Evolutionary conservation across 2,113 vertebrate species (phyloP).

Genomic region (Hylia prasina): DNA sequence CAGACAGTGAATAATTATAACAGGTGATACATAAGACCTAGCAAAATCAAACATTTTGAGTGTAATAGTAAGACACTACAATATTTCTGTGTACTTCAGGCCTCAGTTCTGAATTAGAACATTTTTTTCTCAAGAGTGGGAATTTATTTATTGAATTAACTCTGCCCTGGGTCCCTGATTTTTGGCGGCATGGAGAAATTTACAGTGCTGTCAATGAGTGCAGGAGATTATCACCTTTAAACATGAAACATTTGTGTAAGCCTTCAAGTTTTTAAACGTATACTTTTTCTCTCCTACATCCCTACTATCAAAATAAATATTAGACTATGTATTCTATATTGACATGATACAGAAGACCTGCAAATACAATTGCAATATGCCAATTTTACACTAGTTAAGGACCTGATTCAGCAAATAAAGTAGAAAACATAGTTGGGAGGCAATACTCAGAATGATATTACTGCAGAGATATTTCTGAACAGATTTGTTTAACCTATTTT

Average conservation of each 20-base stretch:
- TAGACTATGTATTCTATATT: not conserved
- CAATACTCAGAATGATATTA: not conserved
- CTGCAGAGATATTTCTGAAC: not conserved
- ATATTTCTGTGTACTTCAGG: not conserved
- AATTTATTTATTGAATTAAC: not conserved
- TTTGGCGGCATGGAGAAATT: not conserved
- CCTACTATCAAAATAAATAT: not conserved
- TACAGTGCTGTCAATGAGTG: not conserved
- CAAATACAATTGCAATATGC: not conserved
- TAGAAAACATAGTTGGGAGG: not conserved
- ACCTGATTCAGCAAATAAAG: not conserved
- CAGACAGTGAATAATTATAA: not conserved
- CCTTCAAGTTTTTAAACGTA: not conserved
- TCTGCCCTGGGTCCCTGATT: not conserved
- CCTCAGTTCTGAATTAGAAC: not conserved
- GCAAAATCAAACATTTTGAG: not conserved
- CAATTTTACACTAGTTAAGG: not conserved
- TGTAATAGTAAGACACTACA: not conserved
- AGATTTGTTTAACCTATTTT: not conserved
- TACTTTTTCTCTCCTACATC: not conserved
- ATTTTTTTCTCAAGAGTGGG: not conserved
- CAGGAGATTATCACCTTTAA: not conserved
- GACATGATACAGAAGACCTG: not conserved
- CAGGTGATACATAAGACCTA: not conserved
- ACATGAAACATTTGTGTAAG: not conserved